A percentile compares a stretch with the other conserved stretches of the same genome.
Evolutionary conservation across 1,140 invertebrate genomes (phyloP).

Genomic region (Anastrepha obliqua): DNA sequence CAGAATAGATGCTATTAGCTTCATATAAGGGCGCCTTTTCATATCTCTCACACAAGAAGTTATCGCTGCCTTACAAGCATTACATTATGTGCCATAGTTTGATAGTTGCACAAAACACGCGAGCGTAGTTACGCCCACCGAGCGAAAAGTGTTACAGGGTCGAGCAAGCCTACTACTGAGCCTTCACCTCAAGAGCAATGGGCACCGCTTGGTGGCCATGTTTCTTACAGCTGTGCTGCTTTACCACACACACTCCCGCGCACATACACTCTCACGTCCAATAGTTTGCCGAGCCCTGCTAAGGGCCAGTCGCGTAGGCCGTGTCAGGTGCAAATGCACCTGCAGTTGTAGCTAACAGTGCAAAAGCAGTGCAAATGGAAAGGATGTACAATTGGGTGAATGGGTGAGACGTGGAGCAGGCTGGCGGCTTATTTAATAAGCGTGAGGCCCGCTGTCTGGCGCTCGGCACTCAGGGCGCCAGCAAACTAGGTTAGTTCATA

Average conservation of each 20-base stretch:
- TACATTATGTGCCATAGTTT: background rate
- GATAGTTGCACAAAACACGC: background rate
- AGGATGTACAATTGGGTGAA: background rate
- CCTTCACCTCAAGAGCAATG: slow-evolving; percentile 36
- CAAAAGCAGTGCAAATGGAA: background rate
- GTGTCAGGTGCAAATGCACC: slow-evolving; percentile 34
- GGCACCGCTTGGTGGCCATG: background rate
- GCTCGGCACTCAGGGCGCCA: slow-evolving; percentile 22
- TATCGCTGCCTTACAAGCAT: background rate
- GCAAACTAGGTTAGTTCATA: slow-evolving; percentile 69
- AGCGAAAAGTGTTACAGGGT: slow-evolving; percentile 33
- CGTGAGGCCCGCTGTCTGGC: background rate
- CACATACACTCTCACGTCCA: background rate
- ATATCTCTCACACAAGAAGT: background rate
- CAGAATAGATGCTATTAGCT: too few species aligned
- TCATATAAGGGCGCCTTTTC: too few species aligned
- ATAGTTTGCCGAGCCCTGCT: background rate
- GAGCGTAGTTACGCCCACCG: background rate
- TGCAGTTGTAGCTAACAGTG: background rate
- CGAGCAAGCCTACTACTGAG: slow-evolving; percentile 43
- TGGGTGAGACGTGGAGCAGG: background rate
- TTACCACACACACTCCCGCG: background rate
- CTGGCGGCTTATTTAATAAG: background rate
- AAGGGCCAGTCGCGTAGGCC: background rate
- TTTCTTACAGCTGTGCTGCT: background rate